These are phyloP conservation scores for Agrypnus murinus DNA, from an alignment of 2,888 invertebrate species.

Conservation along the genomic window DNA sequence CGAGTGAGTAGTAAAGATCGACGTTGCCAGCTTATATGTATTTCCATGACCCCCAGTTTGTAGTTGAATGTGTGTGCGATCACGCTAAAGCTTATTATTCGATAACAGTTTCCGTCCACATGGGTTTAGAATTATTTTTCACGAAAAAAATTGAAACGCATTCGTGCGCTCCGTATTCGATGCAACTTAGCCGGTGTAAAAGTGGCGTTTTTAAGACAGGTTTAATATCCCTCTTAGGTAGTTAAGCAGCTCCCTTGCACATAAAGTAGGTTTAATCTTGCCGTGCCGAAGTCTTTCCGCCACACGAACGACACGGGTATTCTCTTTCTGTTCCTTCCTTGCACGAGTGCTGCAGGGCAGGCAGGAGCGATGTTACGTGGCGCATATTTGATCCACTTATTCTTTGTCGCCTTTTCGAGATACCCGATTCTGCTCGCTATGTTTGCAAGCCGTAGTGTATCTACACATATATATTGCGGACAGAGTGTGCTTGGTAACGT, in stretches of 20 bases:
- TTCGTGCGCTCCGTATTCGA: slow-evolving; percentile 26
- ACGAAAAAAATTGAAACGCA: no score
- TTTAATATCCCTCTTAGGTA: slow-evolving; percentile 48
- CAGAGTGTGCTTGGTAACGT: slow-evolving; percentile 65
- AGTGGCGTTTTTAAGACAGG: slow-evolving; percentile 48
- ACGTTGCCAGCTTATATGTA: slow-evolving; percentile 48
- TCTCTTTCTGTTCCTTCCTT: slow-evolving; percentile 48
- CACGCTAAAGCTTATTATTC: slow-evolving; percentile 36
- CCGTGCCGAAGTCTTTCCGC: slow-evolving; percentile 15
- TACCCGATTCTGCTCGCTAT: slow-evolving; percentile 55
- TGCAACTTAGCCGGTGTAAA: slow-evolving; percentile 39
- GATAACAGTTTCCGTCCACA: slow-evolving; percentile 27
- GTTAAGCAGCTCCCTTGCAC: slow-evolving; percentile 48
- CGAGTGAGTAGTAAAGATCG: slow-evolving; percentile 33
- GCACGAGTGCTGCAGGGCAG: slow-evolving; percentile 40
- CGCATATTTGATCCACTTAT: slow-evolving; percentile 54
- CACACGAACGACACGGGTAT: slow-evolving; percentile 30
- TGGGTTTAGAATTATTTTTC: slow-evolving; percentile 4
- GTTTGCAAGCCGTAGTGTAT: slow-evolving; percentile 62
- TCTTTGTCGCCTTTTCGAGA: slow-evolving; percentile 54
- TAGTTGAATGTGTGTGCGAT: no score
- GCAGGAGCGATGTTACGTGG: slow-evolving; percentile 49
- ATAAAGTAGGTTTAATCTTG: slow-evolving; percentile 48
- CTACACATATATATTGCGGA: slow-evolving; percentile 61
- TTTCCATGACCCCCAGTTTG: slow-evolving; percentile 35